Conservation (phyloP, 2,797 vertebrate genomes). For the Diplodus sargus region DNA sequence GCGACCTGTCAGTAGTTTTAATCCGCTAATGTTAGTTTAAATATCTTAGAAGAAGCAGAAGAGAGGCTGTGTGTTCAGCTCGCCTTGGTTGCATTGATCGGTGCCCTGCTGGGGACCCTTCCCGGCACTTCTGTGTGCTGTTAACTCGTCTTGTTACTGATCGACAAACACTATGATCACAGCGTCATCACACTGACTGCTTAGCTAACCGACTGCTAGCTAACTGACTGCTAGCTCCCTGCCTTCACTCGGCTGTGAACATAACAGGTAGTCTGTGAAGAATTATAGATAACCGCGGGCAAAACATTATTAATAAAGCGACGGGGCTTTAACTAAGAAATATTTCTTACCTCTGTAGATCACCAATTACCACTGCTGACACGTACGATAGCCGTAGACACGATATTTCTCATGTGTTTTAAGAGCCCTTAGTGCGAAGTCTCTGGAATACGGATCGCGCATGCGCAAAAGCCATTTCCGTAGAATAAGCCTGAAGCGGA, state of each 20-base stretch:
- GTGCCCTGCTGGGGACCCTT: fast-evolving
- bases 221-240: constrained; percentile 29
- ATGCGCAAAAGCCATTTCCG: constrained; percentile 41
- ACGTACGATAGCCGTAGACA: background rate
- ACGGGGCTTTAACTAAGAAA: fast-evolving
- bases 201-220: no score
- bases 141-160: background rate
- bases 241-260: background rate
- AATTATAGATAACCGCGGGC: background rate
- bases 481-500: constrained; percentile 39
- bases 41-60: background rate
- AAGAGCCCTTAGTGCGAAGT: background rate
- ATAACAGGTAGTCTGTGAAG: background rate
- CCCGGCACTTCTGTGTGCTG: background rate
- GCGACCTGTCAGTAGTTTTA: background rate
- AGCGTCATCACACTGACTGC: background rate
- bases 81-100: background rate
- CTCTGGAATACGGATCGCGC: constrained; percentile 23
- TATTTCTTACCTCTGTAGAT: constrained; percentile 27
- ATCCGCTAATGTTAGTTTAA: background rate
- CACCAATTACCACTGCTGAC: background rate
- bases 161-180: background rate
- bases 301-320: background rate
- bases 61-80: background rate
- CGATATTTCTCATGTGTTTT: background rate